Evolutionary conservation across 2,888 invertebrate genomes (phyloP).

Genomic region (Xestoiulus laeticollis): DNA sequence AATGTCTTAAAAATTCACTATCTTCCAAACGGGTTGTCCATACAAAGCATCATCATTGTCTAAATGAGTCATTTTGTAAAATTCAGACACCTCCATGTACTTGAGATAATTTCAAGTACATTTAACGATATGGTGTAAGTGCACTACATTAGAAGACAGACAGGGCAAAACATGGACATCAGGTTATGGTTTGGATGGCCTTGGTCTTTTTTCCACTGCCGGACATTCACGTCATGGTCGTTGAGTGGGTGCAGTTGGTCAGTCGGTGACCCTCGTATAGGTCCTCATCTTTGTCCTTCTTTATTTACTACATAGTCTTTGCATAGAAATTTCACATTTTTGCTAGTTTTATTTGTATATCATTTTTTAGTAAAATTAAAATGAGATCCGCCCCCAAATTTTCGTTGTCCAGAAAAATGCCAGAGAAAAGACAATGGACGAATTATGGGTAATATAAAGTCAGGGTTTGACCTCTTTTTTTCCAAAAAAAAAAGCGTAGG

Average conservation of each 20-base stretch:
- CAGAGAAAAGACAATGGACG: background rate
- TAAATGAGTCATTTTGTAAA: background rate
- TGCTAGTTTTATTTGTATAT: background rate
- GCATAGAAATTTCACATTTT: background rate
- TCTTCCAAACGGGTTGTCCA: no score
- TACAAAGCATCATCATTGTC: no score
- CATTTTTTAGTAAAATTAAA: background rate
- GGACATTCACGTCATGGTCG: background rate
- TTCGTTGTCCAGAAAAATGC: background rate
- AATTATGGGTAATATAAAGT: slow-evolving; percentile 1
- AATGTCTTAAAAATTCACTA: no score
- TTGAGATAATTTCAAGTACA: background rate
- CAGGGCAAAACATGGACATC: no score
- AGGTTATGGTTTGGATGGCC: background rate
- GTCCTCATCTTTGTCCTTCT: background rate
- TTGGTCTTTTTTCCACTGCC: background rate
- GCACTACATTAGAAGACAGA: background rate
- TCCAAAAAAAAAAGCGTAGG: background rate
- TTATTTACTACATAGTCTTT: background rate
- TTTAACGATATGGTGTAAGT: background rate
- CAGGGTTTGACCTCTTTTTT: background rate
- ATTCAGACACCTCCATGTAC: background rate
- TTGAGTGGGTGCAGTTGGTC: background rate
- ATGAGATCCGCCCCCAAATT: background rate
- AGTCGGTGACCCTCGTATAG: background rate